Conservation (phyloP, 1,140 invertebrate genomes). For the Oryctes rhinoceros region DNA sequence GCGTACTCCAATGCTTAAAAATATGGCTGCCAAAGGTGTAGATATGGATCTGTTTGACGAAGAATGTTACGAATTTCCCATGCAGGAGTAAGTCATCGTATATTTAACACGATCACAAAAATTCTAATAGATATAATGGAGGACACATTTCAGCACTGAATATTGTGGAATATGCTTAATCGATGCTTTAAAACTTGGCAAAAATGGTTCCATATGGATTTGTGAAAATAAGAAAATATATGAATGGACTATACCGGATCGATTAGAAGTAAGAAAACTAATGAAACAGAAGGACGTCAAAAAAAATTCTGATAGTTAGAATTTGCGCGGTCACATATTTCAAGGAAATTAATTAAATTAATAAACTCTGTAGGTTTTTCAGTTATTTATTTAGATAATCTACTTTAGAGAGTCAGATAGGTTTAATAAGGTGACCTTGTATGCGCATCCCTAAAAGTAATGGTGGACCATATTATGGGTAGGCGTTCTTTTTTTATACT, state of each 20-base stretch:
- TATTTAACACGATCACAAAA: background rate
- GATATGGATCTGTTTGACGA: constrained; percentile 39
- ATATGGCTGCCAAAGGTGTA: background rate
- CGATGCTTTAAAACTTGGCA: background rate
- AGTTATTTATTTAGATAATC: no score
- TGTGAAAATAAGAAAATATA: background rate
- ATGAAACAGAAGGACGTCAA: background rate
- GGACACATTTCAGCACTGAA: background rate
- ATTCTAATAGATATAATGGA: background rate
- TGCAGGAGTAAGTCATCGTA: constrained; percentile 25
- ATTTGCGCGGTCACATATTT: background rate
- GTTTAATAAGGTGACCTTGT: no score
- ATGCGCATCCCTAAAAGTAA: no score
- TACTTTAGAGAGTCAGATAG: no score
- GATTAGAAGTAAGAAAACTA: constrained; percentile 18
- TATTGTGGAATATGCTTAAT: constrained; percentile 19
- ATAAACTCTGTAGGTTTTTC: no score
- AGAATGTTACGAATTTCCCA: constrained; percentile 20
- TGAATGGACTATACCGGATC: constrained; percentile 25
- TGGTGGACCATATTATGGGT: no score
- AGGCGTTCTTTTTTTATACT: no score
- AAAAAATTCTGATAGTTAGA: background rate
- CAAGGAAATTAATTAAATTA: no score
- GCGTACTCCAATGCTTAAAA: constrained; percentile 50
- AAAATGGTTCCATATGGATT: constrained; percentile 39